Conservation (phyloP, 2,113 vertebrate genomes). For the Prietella phreatophila region DNA sequence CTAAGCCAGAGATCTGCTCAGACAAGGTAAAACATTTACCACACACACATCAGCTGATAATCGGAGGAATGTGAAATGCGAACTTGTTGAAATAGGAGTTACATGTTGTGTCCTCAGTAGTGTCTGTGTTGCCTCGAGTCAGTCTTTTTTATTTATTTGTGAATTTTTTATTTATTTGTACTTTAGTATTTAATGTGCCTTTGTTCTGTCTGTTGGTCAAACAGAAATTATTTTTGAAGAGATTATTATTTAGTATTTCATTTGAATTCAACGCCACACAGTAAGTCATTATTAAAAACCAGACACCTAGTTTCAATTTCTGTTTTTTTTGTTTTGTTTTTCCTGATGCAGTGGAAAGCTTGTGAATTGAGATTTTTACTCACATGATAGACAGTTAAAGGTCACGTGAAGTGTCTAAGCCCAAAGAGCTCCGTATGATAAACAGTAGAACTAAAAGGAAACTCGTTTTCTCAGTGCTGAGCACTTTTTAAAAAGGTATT, state of each 20-base stretch:
- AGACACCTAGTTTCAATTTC: neutral
- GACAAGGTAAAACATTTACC: slow-evolving; percentile 73
- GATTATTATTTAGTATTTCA: neutral
- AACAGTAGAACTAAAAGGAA: neutral
- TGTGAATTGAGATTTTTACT: neutral
- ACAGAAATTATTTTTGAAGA: neutral
- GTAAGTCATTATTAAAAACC: neutral
- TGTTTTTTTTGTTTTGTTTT: neutral
- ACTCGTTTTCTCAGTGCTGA: neutral
- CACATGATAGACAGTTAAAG: neutral
- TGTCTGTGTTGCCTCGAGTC: neutral
- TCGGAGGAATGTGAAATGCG: neutral
- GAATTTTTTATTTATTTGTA: neutral
- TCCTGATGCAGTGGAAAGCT: neutral
- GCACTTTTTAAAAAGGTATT: neutral
- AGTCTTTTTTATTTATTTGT: neutral
- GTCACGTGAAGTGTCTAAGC: neutral
- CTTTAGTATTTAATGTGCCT: neutral
- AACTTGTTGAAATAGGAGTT: neutral
- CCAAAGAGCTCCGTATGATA: neutral
- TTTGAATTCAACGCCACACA: neutral
- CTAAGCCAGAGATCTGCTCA: slow-evolving; percentile 77
- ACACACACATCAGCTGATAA: neutral
- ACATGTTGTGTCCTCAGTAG: neutral
- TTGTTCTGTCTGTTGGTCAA: neutral